Conservation (phyloP, 2,113 vertebrate genomes). For the Lanius ludovicianus region DNA sequence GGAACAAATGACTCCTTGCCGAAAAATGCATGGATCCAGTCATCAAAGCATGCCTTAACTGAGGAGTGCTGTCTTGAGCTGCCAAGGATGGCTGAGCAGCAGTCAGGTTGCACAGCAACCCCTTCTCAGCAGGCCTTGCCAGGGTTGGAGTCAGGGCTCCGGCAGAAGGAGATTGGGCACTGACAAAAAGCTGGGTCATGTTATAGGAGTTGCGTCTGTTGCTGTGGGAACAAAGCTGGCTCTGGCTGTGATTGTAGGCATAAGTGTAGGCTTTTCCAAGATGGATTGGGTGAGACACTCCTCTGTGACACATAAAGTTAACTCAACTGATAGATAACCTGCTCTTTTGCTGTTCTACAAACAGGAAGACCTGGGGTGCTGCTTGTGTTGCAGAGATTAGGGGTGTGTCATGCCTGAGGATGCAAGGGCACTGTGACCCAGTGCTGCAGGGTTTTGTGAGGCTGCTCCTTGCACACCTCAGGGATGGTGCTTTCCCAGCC, state of each 20-base stretch:
- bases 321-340: not conserved
- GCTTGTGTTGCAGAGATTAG: not conserved
- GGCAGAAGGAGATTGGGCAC: not conserved
- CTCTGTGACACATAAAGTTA: not conserved
- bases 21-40: constrained; percentile 1
- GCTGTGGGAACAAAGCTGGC: not conserved
- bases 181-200: not conserved
- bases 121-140: not conserved
- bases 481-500: not conserved
- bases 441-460: not conserved
- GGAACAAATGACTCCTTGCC: constrained; percentile 3
- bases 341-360: not conserved
- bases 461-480: rapidly evolving
- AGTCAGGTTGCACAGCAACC: constrained; percentile 18
- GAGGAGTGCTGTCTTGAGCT: not conserved
- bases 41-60: constrained; percentile 7
- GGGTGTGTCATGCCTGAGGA: not conserved
- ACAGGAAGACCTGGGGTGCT: not conserved
- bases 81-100: not conserved
- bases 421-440: not conserved
- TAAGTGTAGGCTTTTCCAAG: not conserved
- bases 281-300: not conserved
- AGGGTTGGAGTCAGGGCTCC: not conserved
- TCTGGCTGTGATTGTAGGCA: not conserved
- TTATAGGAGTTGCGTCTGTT: not conserved